phyloP scores from a whole-genome alignment of 2,113 vertebrate genomes.

The Sinocyclocheilus rhinocerous region DNA sequence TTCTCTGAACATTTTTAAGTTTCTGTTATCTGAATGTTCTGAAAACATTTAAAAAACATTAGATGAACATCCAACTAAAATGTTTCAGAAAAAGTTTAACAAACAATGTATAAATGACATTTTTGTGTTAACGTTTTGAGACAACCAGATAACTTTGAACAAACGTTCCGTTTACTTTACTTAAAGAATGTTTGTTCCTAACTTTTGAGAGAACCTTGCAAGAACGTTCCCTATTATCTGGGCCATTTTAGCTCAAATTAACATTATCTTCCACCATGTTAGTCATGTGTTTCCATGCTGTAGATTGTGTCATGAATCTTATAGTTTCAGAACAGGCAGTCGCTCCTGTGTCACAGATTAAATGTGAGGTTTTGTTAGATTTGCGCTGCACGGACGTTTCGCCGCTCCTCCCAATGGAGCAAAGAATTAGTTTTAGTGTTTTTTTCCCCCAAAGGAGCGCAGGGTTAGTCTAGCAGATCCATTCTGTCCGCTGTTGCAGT shows the following conservation, averaged over 20 bases:
- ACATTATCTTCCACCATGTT: neutral
- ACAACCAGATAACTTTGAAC: too few relatives aligned
- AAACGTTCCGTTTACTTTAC: too few relatives aligned
- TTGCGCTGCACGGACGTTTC: neutral
- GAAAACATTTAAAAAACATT: too few relatives aligned
- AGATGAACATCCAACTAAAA: too few relatives aligned
- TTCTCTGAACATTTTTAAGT: too few relatives aligned
- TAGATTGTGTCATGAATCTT: neutral
- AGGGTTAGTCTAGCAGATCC: slow-evolving; percentile 46
- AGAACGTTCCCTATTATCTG: neutral
- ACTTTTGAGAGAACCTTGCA: too few relatives aligned
- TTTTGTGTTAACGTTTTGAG: too few relatives aligned
- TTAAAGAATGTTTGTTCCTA: too few relatives aligned
- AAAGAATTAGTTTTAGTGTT: slow-evolving; percentile 4
- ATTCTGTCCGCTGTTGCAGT: slow-evolving; percentile 30
- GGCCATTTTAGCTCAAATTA: neutral
- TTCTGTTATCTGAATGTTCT: too few relatives aligned
- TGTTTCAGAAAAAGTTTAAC: too few relatives aligned
- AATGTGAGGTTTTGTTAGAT: neutral
- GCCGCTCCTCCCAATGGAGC: neutral
- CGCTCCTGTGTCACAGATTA: neutral
- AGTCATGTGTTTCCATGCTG: neutral
- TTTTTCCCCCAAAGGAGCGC: slow-evolving; percentile 20
- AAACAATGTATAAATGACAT: too few relatives aligned
- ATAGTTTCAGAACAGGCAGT: too few relatives aligned